A percentile compares a stretch with the other conserved stretches of the same genome.
Evolutionary conservation across 2,113 vertebrate genomes (phyloP).

Genomic region (Centropus bengalensis): DNA sequence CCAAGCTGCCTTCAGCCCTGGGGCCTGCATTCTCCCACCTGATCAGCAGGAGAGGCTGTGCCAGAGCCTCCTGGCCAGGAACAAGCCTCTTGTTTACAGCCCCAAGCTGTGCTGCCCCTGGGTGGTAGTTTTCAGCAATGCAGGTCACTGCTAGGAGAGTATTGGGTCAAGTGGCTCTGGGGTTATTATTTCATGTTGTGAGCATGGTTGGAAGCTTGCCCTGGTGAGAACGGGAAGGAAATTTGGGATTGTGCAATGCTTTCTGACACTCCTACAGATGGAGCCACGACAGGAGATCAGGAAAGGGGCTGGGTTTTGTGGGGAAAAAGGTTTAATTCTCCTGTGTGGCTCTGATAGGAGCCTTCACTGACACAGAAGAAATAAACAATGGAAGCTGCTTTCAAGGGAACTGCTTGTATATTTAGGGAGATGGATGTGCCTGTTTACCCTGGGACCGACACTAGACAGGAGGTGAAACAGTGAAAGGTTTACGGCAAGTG

Average conservation of each 20-base stretch:
- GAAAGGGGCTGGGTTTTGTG: neutral
- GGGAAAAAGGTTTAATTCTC: neutral
- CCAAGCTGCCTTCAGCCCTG: fast-evolving
- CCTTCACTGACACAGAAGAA: neutral
- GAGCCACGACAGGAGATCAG: neutral
- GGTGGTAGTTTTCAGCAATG: neutral
- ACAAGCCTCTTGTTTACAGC: too few species aligned
- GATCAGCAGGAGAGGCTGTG: too few species aligned
- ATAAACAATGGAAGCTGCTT: neutral
- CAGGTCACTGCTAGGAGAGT: neutral
- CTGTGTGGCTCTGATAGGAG: neutral
- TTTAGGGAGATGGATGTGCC: neutral
- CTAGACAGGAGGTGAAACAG: neutral
- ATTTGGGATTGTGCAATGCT: neutral
- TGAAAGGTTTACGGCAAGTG: neutral
- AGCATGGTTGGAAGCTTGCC: neutral
- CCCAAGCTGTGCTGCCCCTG: neutral
- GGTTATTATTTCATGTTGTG: neutral
- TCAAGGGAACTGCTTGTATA: neutral
- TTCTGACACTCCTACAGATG: neutral
- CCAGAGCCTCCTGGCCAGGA: fast-evolving
- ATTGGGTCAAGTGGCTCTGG: too few species aligned
- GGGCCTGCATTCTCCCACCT: neutral
- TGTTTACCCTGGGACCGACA: neutral
- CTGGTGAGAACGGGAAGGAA: neutral